phyloP scores from a whole-genome alignment of 2,113 vertebrate genomes.

The Takifugu bimaculatus region DNA sequence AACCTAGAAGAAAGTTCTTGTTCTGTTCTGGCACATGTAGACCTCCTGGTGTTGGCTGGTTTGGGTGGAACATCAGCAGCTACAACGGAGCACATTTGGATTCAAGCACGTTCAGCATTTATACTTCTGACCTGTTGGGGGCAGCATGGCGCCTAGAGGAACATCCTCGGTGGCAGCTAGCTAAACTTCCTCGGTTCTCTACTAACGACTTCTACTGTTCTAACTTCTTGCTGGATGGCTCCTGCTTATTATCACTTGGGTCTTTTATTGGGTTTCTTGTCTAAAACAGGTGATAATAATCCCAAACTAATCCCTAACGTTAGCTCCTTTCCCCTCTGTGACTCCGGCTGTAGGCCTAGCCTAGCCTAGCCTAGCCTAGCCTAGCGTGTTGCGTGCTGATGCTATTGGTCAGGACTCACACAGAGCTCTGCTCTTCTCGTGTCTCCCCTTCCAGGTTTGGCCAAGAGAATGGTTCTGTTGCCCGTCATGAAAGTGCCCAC shows the following conservation, averaged over 20 bases:
- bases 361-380: slow-evolving; percentile 1
- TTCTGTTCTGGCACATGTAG: too few relatives aligned
- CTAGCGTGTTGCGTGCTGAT: slow-evolving; percentile 5
- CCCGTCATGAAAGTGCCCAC: slow-evolving; percentile 99
- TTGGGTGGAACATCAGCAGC: too few relatives aligned
- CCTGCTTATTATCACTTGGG: neutral
- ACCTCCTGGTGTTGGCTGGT: too few relatives aligned
- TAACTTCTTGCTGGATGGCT: neutral
- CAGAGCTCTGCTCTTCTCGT: slow-evolving; percentile 87
- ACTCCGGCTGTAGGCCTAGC: neutral
- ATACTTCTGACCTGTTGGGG: too few relatives aligned
- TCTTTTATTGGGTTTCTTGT: too few relatives aligned
- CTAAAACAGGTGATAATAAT: neutral
- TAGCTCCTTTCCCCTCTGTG: slow-evolving; percentile 1
- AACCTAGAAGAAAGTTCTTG: too few relatives aligned
- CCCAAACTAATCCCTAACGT: neutral
- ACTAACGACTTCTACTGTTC: neutral
- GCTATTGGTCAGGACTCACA: slow-evolving; percentile 78
- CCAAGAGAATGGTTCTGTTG: slow-evolving; percentile 99
- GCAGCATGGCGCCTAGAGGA: too few relatives aligned
- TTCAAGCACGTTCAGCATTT: too few relatives aligned
- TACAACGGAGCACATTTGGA: too few relatives aligned
- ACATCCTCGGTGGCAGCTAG: too few relatives aligned
- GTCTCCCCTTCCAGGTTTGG: slow-evolving; percentile 97
- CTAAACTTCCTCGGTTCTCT: too few relatives aligned